Evolutionary conservation across 2,113 vertebrate species (phyloP), one percentile per base, ranked within the genome.

Genomic region (Mandrillus leucophaeus): DNA sequence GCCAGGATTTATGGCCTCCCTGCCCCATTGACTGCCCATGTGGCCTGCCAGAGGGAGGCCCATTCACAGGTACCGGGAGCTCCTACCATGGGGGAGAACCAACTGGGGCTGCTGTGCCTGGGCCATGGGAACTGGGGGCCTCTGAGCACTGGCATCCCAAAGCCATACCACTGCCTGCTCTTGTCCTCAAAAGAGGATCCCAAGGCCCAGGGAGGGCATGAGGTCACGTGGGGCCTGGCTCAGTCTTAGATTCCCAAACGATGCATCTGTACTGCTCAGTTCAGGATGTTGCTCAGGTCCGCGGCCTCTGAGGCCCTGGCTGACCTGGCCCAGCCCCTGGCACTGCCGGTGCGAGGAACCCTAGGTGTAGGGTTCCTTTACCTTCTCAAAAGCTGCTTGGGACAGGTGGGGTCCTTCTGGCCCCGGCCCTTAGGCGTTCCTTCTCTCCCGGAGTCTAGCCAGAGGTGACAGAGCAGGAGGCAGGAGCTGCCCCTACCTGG

Each of bases 1-100:
- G 95, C 97, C 48, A 16, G 96, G 96, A 97, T 98, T 98, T 98
- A 98, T 57, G 94, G 93, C 96, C 96, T 93, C 48, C 75, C 93
- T 61, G 50, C 59, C 76, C 68, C 97, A 98, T 98, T 98, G 98
- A 96, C 94, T 95, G 93, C 59, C 97, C 43, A 13, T 81, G 96
- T 76, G 22, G 43, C 40, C 61, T 66, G 22, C 57, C n/a, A 1
- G 55, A 38, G 13, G 55, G 48, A 78, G 59, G 30, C 35, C 66
- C 10, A 2, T 45, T 45, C 68, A n/a, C 6, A 20, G 72, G 18
- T 22, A 43, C 48, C 10, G 35, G 81, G 55, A 90, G 45, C 85
- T 80, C 61, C 61, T 40, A 13, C 52, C 73, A 18, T 25, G 52
- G 11, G 12, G 78, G 45, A 30, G 27, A 45, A 48, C 59, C 20